phyloP scores from a whole-genome alignment of 2,888 invertebrate genomes.

The Trachelus troglodyta region DNA sequence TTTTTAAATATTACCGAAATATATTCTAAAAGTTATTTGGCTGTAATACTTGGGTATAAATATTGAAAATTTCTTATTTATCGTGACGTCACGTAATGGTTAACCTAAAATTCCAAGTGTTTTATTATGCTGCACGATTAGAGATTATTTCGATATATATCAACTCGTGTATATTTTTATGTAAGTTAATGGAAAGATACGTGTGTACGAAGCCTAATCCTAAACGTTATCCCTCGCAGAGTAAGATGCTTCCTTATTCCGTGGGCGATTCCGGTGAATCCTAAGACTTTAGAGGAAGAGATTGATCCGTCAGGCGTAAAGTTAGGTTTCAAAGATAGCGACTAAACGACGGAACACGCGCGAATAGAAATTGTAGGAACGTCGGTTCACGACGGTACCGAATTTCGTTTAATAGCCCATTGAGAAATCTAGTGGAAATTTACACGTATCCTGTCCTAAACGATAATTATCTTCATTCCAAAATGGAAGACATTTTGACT shows the following conservation, averaged over 20 bases:
- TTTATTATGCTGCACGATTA: background rate
- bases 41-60: background rate
- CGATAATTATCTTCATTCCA: background rate
- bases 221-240: background rate
- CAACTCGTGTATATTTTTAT: background rate
- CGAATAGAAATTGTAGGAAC: constrained; percentile 14
- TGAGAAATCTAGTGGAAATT: background rate
- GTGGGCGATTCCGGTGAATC: background rate
- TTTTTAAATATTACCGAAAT: background rate
- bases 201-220: background rate
- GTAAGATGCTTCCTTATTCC: background rate
- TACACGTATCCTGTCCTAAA: background rate
- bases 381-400: background rate
- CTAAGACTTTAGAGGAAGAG: constrained; percentile 3
- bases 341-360: constrained; percentile 1
- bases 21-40: background rate
- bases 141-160: background rate
- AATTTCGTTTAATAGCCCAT: background rate
- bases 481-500: background rate
- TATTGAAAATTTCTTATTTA: background rate
- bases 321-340: constrained; percentile 16
- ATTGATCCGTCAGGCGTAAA: constrained; percentile 17
- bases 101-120: background rate
- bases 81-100: background rate
- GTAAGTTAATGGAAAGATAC: background rate